A percentile compares a stretch with the other conserved stretches of the same genome.
phyloP scores from a whole-genome alignment of 2,888 invertebrate species.

The Eumacrocentrus americanus region DNA sequence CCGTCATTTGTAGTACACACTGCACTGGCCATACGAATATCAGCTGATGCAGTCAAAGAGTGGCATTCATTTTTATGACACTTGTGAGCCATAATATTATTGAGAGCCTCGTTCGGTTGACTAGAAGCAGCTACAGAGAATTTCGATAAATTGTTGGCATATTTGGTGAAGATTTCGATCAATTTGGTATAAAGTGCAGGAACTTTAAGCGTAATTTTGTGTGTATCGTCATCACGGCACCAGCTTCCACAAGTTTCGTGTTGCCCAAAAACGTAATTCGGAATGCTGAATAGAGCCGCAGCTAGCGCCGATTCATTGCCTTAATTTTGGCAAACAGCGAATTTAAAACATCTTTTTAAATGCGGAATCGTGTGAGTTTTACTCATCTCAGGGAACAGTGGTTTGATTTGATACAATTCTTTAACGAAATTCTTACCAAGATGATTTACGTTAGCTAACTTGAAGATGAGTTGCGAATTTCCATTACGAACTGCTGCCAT shows the following conservation, averaged over 20 bases:
- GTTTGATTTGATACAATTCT: constrained; percentile 28
- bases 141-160: constrained; percentile 36
- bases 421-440: constrained; percentile 33
- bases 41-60: constrained; percentile 20
- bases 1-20: constrained; percentile 29
- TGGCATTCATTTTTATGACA: constrained; percentile 34
- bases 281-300: constrained; percentile 29
- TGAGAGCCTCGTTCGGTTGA: constrained; percentile 37
- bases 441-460: constrained; percentile 36
- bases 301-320: constrained; percentile 29
- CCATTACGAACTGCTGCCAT: constrained; percentile 34
- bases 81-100: constrained; percentile 42
- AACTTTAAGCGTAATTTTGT: constrained; percentile 14
- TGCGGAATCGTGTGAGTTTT: constrained; percentile 29
- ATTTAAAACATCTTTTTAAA: constrained; percentile 38
- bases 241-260: constrained; percentile 37
- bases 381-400: constrained; percentile 21
- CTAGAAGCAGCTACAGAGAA: constrained; percentile 36
- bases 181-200: constrained; percentile 19
- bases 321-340: constrained; percentile 34
- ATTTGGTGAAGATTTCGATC: constrained; percentile 28
- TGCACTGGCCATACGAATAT: constrained; percentile 27
- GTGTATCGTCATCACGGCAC: constrained; percentile 26
- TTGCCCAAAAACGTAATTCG: constrained; percentile 31
- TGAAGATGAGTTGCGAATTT: constrained; percentile 20